Percentiles rank a stretch among this genome's conserved stretches.
These are phyloP conservation scores for Helogale parvula DNA, from an alignment of 2,113 vertebrate genomes.

Conservation along the genomic window DNA sequence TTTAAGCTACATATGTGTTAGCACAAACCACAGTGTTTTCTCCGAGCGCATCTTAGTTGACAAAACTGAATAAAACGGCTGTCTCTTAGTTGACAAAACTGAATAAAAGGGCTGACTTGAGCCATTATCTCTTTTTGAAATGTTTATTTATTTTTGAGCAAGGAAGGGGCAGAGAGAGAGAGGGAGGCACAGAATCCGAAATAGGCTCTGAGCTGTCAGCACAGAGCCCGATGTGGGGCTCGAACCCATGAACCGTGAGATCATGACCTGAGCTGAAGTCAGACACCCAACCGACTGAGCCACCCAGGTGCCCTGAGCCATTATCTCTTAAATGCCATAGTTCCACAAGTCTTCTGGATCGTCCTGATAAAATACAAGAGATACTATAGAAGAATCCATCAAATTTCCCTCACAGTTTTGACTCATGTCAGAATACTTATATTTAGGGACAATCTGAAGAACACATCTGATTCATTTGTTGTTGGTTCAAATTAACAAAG, in stretches of 20 bases:
- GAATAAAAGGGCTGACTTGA: neutral
- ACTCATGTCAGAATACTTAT: neutral
- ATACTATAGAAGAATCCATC: neutral
- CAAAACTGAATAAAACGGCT: neutral
- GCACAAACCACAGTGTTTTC: neutral
- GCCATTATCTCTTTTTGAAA: neutral
- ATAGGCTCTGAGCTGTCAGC: no score
- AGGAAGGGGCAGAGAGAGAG: no score
- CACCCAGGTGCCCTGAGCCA: no score
- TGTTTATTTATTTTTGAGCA: no score
- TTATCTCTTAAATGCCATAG: neutral
- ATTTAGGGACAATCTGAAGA: constrained; percentile 16
- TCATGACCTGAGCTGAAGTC: no score
- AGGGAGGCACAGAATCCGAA: no score
- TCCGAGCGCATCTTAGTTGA: neutral
- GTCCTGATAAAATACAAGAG: constrained; percentile 1
- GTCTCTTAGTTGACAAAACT: constrained; percentile 1
- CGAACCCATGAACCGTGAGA: no score
- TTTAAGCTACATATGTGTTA: neutral
- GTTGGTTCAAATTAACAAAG: constrained; percentile 35
- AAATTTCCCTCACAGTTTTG: neutral
- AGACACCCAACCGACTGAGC: no score
- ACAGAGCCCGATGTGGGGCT: no score
- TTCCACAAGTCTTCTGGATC: neutral
- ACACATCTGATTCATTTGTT: constrained; percentile 42